A percentile compares a stretch with the other conserved stretches of the same genome.
phyloP scores from a whole-genome alignment of 2,797 vertebrate species.

The Buceros bicornis region DNA sequence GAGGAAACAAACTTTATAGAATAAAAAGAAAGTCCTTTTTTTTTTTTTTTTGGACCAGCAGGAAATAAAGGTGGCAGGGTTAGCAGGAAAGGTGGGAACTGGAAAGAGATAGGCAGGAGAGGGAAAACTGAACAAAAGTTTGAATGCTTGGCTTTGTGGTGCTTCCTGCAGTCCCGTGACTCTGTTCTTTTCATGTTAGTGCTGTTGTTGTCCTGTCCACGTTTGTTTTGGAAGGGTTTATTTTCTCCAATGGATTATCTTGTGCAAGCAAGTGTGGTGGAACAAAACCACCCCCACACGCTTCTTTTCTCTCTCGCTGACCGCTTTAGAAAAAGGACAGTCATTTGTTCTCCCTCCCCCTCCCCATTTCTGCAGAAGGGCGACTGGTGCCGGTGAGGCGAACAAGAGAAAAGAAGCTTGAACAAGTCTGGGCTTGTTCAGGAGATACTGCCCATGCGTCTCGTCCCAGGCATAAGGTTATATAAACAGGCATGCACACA shows the following conservation, averaged over 20 bases:
- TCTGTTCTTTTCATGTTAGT: neutral
- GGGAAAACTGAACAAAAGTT: neutral
- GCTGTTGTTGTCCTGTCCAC: neutral
- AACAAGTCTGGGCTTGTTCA: no score
- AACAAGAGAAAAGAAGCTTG: no score
- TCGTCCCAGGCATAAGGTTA: no score
- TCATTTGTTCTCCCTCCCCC: no score
- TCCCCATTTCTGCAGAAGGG: no score
- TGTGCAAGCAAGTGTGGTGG: neutral
- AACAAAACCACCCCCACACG: no score
- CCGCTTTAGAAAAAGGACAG: no score
- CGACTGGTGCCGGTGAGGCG: no score
- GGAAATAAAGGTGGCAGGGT: neutral
- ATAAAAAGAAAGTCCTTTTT: neutral
- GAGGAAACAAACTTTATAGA: neutral
- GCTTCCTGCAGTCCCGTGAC: neutral
- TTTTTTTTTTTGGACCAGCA: neutral
- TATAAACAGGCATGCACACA: no score
- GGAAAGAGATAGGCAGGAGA: neutral
- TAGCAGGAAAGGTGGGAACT: neutral
- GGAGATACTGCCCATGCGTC: no score
- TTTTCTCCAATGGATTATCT: neutral
- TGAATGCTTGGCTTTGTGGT: neutral
- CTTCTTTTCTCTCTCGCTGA: no score
- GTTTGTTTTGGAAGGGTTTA: neutral